Conservation (phyloP, 2,113 vertebrate genomes). For the Macaca nemestrina region DNA sequence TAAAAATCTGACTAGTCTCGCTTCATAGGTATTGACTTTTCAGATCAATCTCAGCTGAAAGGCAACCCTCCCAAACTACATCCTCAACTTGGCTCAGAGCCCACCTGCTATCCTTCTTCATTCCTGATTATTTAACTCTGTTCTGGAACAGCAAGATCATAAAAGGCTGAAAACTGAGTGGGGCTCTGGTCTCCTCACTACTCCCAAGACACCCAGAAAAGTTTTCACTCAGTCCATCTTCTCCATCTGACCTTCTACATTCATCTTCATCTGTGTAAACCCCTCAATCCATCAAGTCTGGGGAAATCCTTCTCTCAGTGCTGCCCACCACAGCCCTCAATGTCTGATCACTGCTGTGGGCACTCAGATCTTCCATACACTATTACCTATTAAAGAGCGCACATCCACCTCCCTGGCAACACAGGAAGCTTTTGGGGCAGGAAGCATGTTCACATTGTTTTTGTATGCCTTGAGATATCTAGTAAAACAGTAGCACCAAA, state of each 20-base stretch:
- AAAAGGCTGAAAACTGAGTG: neutral
- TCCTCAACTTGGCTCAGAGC: neutral
- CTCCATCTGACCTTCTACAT: neutral
- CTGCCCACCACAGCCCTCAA: neutral
- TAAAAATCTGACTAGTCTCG: neutral
- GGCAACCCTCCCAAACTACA: neutral
- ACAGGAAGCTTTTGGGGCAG: neutral
- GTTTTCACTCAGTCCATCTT: neutral
- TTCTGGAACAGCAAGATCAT: neutral
- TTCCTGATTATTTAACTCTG: neutral
- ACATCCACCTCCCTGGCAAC: neutral
- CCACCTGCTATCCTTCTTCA: neutral
- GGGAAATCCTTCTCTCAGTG: neutral
- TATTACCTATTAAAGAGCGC: neutral
- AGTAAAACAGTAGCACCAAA: neutral
- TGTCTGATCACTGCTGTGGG: neutral
- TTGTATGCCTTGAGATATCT: neutral
- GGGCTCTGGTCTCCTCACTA: neutral
- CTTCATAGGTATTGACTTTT: neutral
- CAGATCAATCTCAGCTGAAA: neutral
- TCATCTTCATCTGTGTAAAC: neutral
- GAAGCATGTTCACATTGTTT: neutral
- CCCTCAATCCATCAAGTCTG: neutral
- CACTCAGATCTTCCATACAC: neutral
- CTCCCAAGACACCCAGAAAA: neutral